Evolutionary conservation across 1,140 invertebrate species (phyloP).

Genomic region (Plodia interpunctella): DNA sequence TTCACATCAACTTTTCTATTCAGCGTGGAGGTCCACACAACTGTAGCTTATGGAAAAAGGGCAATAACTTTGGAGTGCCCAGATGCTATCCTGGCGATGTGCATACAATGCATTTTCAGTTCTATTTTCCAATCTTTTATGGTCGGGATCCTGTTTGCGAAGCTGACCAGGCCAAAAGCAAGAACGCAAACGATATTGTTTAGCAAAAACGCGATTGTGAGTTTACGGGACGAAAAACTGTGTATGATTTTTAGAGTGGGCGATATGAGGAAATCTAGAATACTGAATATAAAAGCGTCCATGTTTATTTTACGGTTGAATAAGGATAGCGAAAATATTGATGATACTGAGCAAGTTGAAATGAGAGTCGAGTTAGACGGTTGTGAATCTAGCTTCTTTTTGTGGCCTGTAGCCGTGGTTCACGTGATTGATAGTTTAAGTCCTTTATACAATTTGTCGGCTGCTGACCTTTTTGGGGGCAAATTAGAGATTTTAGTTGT

Average conservation of each 20-base stretch:
- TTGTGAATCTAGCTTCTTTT: conserved; percentile 86
- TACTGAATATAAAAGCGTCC: conserved; percentile 91
- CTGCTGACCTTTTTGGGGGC: conserved; percentile 86
- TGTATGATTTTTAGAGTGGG: conserved; percentile 95
- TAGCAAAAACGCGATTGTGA: conserved; percentile 91
- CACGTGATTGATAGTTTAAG: conserved; percentile 84
- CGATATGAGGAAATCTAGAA: conserved; percentile 95
- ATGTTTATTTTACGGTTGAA: conserved; percentile 88
- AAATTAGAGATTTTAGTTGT: conserved; percentile 87
- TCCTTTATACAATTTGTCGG: conserved; percentile 89
- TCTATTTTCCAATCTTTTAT: conserved; percentile 92
- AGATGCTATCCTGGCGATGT: conserved; percentile 96
- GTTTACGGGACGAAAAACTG: conserved; percentile 87
- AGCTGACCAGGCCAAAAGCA: conserved; percentile 95
- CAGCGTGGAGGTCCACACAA: conserved; percentile 93
- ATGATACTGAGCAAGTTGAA: conserved; percentile 81
- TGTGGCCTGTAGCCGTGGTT: conserved; percentile 91
- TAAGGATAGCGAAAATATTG: conserved; percentile 82
- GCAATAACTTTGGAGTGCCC: conserved; percentile 93
- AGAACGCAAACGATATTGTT: conserved; percentile 94
- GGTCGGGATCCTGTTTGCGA: conserved; percentile 88
- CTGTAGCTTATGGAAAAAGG: conserved; percentile 87
- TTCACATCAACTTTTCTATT: conserved; percentile 93
- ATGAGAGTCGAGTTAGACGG: conserved; percentile 85
- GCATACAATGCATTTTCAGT: conserved; percentile 95